These are phyloP conservation scores for Proisotoma minuta DNA, from an alignment of 2,888 invertebrate species.

Conservation along the genomic window DNA sequence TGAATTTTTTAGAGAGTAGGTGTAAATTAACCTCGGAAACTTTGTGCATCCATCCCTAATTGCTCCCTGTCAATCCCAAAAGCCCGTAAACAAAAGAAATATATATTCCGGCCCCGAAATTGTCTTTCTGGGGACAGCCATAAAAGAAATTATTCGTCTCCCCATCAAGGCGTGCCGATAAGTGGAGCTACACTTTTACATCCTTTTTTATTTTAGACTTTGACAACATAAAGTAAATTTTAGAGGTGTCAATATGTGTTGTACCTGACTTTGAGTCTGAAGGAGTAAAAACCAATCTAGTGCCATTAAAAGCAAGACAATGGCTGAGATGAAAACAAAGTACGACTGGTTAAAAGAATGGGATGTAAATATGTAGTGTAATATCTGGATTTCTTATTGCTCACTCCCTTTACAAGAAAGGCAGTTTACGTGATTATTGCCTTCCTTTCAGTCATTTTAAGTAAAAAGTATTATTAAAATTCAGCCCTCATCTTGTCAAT, in stretches of 20 bases:
- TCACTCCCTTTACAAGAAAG: conserved; percentile 20
- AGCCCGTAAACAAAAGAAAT: conserved; percentile 2
- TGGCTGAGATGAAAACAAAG: not conserved
- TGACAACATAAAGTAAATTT: too few relatives aligned
- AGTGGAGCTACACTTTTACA: too few relatives aligned
- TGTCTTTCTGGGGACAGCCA: too few relatives aligned
- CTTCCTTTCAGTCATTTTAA: conserved; percentile 37
- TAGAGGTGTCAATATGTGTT: too few relatives aligned
- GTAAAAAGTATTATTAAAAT: conserved; percentile 45
- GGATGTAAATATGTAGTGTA: not conserved
- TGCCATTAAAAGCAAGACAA: not conserved
- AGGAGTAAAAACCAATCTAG: not conserved
- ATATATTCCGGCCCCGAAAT: too few relatives aligned
- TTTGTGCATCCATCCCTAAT: not conserved
- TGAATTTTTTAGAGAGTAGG: conserved; percentile 44
- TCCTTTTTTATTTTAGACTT: too few relatives aligned
- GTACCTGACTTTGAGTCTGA: too few relatives aligned
- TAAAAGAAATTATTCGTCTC: too few relatives aligned
- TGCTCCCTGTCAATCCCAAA: not conserved
- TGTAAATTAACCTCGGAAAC: conserved; percentile 37
- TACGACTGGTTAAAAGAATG: not conserved
- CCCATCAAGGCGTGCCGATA: too few relatives aligned
- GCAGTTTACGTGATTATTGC: conserved; percentile 43
- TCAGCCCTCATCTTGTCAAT: conserved; percentile 44
- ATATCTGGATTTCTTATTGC: not conserved